Base-by-base conservation (phyloP, 2,888 invertebrate genomes). In the Penaeus monodon region DNA sequence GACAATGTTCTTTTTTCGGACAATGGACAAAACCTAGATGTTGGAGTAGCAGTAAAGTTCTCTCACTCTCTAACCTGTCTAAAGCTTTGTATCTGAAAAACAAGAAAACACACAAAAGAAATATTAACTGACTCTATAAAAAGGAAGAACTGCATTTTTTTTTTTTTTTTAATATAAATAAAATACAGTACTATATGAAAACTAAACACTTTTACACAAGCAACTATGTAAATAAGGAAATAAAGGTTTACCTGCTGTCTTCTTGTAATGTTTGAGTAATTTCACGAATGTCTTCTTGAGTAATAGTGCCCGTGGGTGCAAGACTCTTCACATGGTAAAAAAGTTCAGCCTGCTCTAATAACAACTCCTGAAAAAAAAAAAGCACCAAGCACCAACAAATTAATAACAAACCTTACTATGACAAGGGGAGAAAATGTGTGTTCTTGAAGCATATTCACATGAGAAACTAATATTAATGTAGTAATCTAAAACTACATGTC, bases 11-110 rank as follows among this genome's bases (percentile, higher is more conserved):
- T 84, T 96, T 94, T 92, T 97, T 97, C 24, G 98, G 98, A 92
- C 97, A 97, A 93, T 98, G 98, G 85, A 98, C 96, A 93, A 99
- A 99, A 88, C 98, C 98, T 74, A 98, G 93, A 93, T 98, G 98
- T 92, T 98, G 98, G 91, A 98, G 96, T 89, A 99, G 94, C 95
- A 99, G 97, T 91, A 98, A 94, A 92, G 98, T 97, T 90, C 99
- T 94, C 92, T 99, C 98, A 93, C 98, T 98, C 93, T 98, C 98
- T 92, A 99, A 94, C 85, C 97, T 95, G 93, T 98, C 97, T 92
- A 99, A 94, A 92, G 97, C 96, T 93, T 98, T 97, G 93, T 98
- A 99, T 93, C 98, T 97, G 91, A n/a, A 85, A 84, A 44, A 44
- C 70, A 49, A 49, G 64, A 57, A 57, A 57, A 17, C 17, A 38